A percentile compares a stretch with the other conserved stretches of the same genome.
Evolutionary conservation across 2,113 vertebrate species (phyloP).

Genomic region (Hippolais icterina): DNA sequence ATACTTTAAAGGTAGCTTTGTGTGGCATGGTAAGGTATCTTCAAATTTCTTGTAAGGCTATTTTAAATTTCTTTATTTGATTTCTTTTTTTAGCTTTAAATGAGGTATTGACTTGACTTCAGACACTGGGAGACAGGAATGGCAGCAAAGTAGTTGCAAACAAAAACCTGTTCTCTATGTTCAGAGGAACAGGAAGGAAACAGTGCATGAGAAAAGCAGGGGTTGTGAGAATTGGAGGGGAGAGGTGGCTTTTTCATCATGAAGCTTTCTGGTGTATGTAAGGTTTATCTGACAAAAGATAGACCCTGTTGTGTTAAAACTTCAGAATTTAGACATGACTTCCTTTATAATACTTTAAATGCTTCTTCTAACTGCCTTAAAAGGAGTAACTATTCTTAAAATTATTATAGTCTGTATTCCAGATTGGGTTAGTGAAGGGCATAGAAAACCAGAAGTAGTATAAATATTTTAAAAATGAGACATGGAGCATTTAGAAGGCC

Average conservation of each 20-base stretch:
- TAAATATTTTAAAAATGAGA: background rate
- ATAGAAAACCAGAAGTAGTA: background rate
- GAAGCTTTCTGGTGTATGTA: background rate
- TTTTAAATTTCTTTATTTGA: background rate
- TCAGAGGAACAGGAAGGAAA: slow-evolving; percentile 29
- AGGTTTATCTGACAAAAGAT: background rate
- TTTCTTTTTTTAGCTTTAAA: background rate
- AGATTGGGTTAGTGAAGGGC: background rate
- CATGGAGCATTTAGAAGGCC: background rate
- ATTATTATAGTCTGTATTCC: background rate
- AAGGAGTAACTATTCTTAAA: background rate
- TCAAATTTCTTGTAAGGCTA: background rate
- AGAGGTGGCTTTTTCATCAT: background rate
- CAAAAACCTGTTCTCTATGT: background rate
- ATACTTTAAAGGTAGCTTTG: background rate
- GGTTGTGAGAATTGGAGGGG: background rate
- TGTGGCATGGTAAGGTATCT: background rate
- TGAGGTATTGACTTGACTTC: background rate
- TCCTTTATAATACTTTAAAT: background rate
- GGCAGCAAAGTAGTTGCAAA: background rate
- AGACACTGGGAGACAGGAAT: background rate
- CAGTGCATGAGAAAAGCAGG: background rate
- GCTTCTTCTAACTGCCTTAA: background rate
- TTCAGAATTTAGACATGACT: background rate
- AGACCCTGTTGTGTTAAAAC: background rate